Base-by-base conservation (phyloP, 2,113 vertebrate genomes). In the Ictalurus furcatus region DNA sequence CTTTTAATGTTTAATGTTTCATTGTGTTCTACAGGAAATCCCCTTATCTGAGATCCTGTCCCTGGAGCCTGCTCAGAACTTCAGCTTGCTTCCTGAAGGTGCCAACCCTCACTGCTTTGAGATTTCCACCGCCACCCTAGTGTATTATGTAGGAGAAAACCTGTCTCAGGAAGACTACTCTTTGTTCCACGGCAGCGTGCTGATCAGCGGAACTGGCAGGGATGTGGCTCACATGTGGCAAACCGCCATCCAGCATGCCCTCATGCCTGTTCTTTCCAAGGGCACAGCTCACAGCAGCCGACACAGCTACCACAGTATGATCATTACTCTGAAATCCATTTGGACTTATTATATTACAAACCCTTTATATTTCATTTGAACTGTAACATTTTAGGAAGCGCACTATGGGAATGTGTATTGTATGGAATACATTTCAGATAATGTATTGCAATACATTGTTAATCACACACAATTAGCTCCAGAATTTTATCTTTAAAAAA, bases 211-310 rank as follows among this genome's bases (percentile, higher is more conserved):
- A 0, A 78, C 94, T 3, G 97, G 98, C 12, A 92, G 94, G 0
- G 98, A 99, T 7, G 97, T 99, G 90, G 97, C 98, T n/a, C 95
- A 97, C 21, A 96, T 97, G 97, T 99, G 98, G 98, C 98, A 99
- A 94, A 96, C 97, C 94, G 98, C 98, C 14, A 98, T 99, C 89
- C 98, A 98, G 90, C 98, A 99, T 0, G 98, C 98, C 4, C 95
- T 99, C 88, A 99, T 99, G 98, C 98, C 98, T 0, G 98, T 97
- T 65, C 97, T 98, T 71, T 96, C 98, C 25, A 98, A 98, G 87
- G 97, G 98, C 40, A 90, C 97, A 0, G 95, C 97, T 0, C 92
- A 94, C 34, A 96, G 92, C 0, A 93, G 96, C 6, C 97, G 96
- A 81, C 93, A 93, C 91, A 96, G 88, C 30, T 93, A 95, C 21